Conservation (phyloP, 2,113 vertebrate species). For the Strigops habroptila region DNA sequence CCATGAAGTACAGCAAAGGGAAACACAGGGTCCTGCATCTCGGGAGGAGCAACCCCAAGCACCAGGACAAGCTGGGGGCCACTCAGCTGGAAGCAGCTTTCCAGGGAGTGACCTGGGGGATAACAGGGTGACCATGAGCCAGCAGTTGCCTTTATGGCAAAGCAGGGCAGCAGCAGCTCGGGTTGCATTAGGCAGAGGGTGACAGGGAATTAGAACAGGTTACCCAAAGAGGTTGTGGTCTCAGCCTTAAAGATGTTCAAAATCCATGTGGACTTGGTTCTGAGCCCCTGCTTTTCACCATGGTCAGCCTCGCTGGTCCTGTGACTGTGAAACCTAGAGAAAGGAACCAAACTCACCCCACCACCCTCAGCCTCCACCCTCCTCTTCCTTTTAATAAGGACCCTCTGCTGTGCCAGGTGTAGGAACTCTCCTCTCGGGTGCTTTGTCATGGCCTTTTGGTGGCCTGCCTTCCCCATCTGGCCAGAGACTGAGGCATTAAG, state of each 20-base stretch:
- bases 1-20: background rate
- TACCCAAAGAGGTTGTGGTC: background rate
- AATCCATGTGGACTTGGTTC: background rate
- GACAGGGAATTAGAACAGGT: background rate
- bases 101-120: background rate
- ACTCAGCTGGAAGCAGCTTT: background rate
- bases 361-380: background rate
- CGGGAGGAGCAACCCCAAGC: background rate
- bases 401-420: too few species aligned
- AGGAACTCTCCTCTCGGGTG: background rate
- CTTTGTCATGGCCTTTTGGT: background rate
- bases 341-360: background rate
- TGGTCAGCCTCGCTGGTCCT: background rate
- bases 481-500: background rate
- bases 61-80: background rate
- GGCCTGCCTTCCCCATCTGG: background rate
- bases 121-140: background rate
- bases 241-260: background rate
- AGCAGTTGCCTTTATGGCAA: background rate
- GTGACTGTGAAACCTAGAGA: background rate
- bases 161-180: background rate
- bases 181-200: background rate
- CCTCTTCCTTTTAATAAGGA: background rate
- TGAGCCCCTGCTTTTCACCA: background rate
- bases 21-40: too few species aligned